phyloP scores from a whole-genome alignment of 2,113 vertebrate genomes.

The Grammomys dolichurus region DNA sequence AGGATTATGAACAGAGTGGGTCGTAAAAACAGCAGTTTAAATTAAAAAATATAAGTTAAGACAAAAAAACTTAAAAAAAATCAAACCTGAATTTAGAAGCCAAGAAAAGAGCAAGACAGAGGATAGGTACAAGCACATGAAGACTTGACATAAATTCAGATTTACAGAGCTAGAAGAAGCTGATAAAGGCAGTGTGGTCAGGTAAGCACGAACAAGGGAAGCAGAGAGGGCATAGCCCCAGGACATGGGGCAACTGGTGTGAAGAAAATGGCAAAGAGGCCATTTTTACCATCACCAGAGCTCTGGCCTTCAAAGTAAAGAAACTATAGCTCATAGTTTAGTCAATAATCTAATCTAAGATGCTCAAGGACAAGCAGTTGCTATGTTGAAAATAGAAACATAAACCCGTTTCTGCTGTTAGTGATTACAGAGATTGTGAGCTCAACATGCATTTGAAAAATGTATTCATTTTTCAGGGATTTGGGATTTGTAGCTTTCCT shows the following conservation, averaged over 20 bases:
- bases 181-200: accelerated
- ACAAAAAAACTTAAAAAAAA: background rate
- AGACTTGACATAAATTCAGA: too few species aligned
- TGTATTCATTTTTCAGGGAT: background rate
- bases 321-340: background rate
- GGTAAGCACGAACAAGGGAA: too few species aligned
- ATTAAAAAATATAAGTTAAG: background rate
- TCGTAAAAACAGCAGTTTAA: background rate
- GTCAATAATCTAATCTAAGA: background rate
- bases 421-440: background rate
- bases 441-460: background rate
- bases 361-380: background rate
- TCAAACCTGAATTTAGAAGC: background rate
- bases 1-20: background rate
- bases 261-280: background rate
- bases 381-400: background rate
- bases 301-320: background rate
- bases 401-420: background rate
- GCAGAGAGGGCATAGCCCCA: accelerated
- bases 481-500: background rate
- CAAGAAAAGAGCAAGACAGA: background rate
- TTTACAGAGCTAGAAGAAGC: background rate
- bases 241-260: accelerated
- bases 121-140: background rate
- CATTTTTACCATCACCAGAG: too few species aligned